A percentile compares a stretch with the other conserved stretches of the same genome.
Conservation (phyloP, 2,113 vertebrate species). For the Corvus cornix region DNA sequence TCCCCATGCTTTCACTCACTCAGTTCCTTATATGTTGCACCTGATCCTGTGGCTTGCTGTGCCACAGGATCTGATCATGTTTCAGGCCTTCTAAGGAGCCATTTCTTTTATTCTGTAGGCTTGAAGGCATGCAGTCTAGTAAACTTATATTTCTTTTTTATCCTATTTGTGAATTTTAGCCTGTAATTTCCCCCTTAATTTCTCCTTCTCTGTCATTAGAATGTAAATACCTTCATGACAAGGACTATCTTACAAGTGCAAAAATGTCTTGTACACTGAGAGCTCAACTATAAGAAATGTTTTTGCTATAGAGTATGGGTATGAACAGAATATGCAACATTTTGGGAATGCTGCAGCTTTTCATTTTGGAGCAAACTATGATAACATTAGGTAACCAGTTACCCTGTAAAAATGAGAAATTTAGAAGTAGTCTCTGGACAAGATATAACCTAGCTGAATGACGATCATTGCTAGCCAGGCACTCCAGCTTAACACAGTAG, state of each 20-base stretch:
- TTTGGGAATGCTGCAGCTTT: background rate
- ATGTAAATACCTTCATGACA: background rate
- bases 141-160: background rate
- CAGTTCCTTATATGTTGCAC: accelerated
- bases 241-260: background rate
- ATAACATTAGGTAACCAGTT: background rate
- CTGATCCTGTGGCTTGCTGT: background rate
- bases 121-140: background rate
- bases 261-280: background rate
- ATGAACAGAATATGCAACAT: background rate
- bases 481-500: background rate
- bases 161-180: background rate
- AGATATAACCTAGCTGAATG: background rate
- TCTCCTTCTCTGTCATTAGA: background rate
- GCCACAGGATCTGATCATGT: background rate
- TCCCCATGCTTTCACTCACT: background rate
- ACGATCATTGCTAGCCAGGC: background rate
- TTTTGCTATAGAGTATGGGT: background rate
- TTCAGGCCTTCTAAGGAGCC: background rate
- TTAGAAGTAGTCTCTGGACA: background rate
- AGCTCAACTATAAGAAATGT: background rate
- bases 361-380: background rate
- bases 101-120: background rate
- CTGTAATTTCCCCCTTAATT: background rate
- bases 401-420: background rate